Evolutionary conservation across 1,140 invertebrate species (phyloP), one percentile per base, ranked within the genome.

Genomic region (Phymorhynchus buccinoides): DNA sequence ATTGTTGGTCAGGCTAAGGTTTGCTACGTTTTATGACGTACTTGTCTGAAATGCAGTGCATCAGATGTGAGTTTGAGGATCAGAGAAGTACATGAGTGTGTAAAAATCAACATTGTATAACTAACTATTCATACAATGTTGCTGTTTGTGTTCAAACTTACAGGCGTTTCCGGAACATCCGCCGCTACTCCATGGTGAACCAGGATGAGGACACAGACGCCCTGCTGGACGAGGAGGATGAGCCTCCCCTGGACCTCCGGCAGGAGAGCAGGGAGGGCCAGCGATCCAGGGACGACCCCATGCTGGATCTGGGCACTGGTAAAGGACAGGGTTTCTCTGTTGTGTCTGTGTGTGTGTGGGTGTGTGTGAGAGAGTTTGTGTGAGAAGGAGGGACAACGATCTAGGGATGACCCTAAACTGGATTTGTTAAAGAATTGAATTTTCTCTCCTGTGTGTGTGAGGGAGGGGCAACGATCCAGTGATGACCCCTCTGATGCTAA

Each of bases 141-240:
- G n/a, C n/a, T n/a, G n/a, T 77, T 75, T 27, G 4, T 39, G n/a
- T 22, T 37, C 41, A 18, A 30, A n/a, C n/a, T n/a, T n/a, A 22
- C 75, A 88, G 87, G n/a, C 84, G 86, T 22, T 73, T 86, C 73
- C 37, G 77, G 18, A 85, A 77, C 44, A 62, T 84, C 22, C 84
- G 81, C 30, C 84, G 81, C 32, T 88, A 85, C 83, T 80, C 42
- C 22, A 42, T 88, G 32, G 81, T 88, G 9, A 83, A 78, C 73
- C 84, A 80, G 32, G 42, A 84, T 12, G 85, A 87, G 66, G 87
- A 87, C 44, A 77, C 87, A 37, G 87, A 89, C 80, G 80, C 79
- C 30, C 42, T 89, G 79, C 81, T 89, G 52, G 87, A 89, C 86
- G 88, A 89, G 52, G 87, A 88, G 30, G 88, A 88, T 79, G 87